A percentile compares a stretch with the other conserved stretches of the same genome.
Evolutionary conservation across 2,797 vertebrate genomes (phyloP).

Genomic region (Leuciscus waleckii): DNA sequence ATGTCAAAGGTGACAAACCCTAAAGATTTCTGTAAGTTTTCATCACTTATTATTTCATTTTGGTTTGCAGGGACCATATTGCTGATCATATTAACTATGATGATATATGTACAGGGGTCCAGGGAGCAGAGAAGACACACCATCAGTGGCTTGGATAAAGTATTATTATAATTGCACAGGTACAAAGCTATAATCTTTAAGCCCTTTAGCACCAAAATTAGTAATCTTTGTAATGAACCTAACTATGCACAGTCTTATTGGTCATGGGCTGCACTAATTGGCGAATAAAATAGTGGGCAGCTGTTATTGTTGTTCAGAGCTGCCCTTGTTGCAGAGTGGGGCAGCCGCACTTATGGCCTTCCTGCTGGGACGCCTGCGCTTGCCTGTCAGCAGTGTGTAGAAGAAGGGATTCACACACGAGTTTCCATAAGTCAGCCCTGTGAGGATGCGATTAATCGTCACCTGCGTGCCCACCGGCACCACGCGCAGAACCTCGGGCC

Average conservation of each 20-base stretch:
- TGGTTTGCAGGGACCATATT: not conserved
- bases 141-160: not conserved
- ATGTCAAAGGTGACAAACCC: not conserved
- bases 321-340: slow-evolving; percentile 79
- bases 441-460: slow-evolving; percentile 85
- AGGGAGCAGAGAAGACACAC: not conserved
- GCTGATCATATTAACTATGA: not conserved
- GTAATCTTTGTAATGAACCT: slow-evolving; percentile 21
- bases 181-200: slow-evolving; percentile 26
- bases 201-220: slow-evolving; percentile 22
- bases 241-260: slow-evolving; percentile 16
- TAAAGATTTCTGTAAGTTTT: not conserved
- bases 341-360: slow-evolving; percentile 71
- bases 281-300: not conserved
- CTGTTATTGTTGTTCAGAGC: slow-evolving; percentile 55
- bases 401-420: slow-evolving; percentile 90
- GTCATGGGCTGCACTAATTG: slow-evolving; percentile 27
- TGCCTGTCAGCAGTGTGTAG: slow-evolving; percentile 86
- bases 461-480: slow-evolving; percentile 83
- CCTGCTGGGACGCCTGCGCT: slow-evolving; percentile 69
- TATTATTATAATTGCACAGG: slow-evolving; percentile 6
- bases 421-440: slow-evolving; percentile 87
- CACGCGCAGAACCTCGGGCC: slow-evolving; percentile 76
- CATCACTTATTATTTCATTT: not conserved
- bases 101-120: not conserved